Base-by-base conservation (phyloP, 1,140 invertebrate species). In the Aphidius gifuensis region DNA sequence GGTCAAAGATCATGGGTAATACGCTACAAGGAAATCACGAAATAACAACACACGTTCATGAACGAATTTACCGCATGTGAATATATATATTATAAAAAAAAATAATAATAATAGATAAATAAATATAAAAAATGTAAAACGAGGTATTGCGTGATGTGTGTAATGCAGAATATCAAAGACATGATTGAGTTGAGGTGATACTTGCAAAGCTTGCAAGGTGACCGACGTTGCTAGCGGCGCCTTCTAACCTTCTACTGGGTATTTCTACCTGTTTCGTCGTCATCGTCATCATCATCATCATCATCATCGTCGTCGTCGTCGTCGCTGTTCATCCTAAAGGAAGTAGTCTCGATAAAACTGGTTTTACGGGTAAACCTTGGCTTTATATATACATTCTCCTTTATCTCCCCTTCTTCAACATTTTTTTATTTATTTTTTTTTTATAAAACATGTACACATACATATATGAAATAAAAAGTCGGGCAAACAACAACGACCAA, bases 321-420 rank as follows among this genome's bases (percentile, higher is more conserved):
- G 23, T 32, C 1, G 1, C 3, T 4, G 66, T 68, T 75, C 74
- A 76, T 78, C 76, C 70, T 66, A 70, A 70, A 79, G 78, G 76
- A 80, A 80, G 74, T 79, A 73, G 74, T 75, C 23, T 32, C 71
- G 76, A 79, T 77, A 75, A 79, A 80, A 80, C 78, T 79, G 77
- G 78, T 80, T 79, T 80, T 77, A 80, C 78, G 75, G 68, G 77
- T 79, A 71, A 67, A 71, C 68, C 71, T 62, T 68, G 68, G 64
- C 48, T 39, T 50, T 9, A 16, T 59, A 65, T 70, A 68, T 63
- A 64, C 65, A 51, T 66, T 60, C 61, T 67, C 65, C 66, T 51
- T 46, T 16, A 23, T 11, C 9, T 38, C 45, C 38, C 16, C 21
- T 8, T 46, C n/a, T 42, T 9, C 6, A n/a, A n/a, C 16, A 16